A percentile compares a stretch with the other conserved stretches of the same genome.
Conservation (phyloP, 2,888 invertebrate genomes). For the Pandemis cinnamomeana region DNA sequence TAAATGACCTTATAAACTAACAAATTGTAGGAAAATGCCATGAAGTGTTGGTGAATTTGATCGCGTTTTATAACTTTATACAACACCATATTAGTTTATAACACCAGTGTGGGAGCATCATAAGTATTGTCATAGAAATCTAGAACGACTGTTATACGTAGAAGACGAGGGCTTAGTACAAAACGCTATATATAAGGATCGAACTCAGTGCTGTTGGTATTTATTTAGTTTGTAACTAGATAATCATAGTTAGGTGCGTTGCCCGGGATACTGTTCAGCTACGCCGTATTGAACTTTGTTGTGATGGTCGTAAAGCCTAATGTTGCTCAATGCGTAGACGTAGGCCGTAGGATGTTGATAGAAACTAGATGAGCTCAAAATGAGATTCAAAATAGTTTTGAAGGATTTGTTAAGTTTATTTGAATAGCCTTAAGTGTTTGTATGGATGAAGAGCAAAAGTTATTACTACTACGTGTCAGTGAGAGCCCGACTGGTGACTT, state of each 20-base stretch:
- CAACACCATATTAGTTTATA: too few species aligned
- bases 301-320: neutral
- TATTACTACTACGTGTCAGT: too few species aligned
- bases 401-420: too few species aligned
- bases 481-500: too few species aligned
- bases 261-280: slow-evolving; percentile 18
- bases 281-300: neutral
- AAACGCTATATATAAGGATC: slow-evolving; percentile 49
- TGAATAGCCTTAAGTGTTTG: too few species aligned
- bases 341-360: slow-evolving; percentile 3
- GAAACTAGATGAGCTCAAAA: neutral
- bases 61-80: too few species aligned
- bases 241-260: slow-evolving; percentile 44
- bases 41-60: too few species aligned
- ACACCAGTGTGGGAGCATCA: too few species aligned
- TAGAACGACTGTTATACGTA: slow-evolving; percentile 3
- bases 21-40: too few species aligned
- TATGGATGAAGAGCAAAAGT: too few species aligned
- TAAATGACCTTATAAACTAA: too few species aligned
- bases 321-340: slow-evolving; percentile 36
- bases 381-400: neutral
- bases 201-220: slow-evolving; percentile 43
- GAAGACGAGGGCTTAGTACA: slow-evolving; percentile 62
- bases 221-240: slow-evolving; percentile 45
- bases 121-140: slow-evolving; percentile 22